Conservation (phyloP, 2,888 invertebrate genomes). For the Orthosia cruda region DNA sequence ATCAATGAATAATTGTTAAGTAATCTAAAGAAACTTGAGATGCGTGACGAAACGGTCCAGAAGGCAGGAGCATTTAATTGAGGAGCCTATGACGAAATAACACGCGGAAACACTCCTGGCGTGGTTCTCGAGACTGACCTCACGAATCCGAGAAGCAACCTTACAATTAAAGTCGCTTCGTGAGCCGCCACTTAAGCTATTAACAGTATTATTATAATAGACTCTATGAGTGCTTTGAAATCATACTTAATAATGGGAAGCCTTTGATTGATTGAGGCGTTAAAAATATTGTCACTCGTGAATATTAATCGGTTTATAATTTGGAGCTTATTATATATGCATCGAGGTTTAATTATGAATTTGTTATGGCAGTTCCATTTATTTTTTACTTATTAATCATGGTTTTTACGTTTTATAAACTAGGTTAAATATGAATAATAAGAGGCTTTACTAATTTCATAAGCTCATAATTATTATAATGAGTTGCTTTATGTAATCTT, state of each 20-base stretch:
- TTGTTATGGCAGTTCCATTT: constrained; percentile 1
- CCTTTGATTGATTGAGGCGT: constrained; percentile 47
- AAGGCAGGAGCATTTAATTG: constrained; percentile 63
- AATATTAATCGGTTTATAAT: constrained; percentile 29
- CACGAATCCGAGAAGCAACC: constrained; percentile 80
- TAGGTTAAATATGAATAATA: constrained; percentile 3
- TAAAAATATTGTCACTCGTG: constrained; percentile 33
- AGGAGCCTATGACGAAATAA: constrained; percentile 69
- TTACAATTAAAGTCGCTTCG: constrained; percentile 80
- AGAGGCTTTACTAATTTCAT: constrained; percentile 18
- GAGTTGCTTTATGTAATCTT: constrained; percentile 16
- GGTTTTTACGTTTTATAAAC: background rate
- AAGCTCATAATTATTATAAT: constrained; percentile 4
- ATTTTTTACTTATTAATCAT: constrained; percentile 3
- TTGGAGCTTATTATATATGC: constrained; percentile 5
- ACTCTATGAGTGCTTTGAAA: constrained; percentile 56
- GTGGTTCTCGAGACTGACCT: constrained; percentile 81
- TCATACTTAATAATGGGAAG: constrained; percentile 25
- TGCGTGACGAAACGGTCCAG: constrained; percentile 58
- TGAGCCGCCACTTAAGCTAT: constrained; percentile 79
- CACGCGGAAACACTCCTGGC: constrained; percentile 75
- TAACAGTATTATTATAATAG: constrained; percentile 69
- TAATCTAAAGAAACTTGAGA: constrained; percentile 11
- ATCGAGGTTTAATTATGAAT: constrained; percentile 9
- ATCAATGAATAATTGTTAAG: constrained; percentile 13